These are phyloP conservation scores for Phymanthus crucifer DNA, from an alignment of 92 coral and sea anemone genomes.

Conservation along the genomic window DNA sequence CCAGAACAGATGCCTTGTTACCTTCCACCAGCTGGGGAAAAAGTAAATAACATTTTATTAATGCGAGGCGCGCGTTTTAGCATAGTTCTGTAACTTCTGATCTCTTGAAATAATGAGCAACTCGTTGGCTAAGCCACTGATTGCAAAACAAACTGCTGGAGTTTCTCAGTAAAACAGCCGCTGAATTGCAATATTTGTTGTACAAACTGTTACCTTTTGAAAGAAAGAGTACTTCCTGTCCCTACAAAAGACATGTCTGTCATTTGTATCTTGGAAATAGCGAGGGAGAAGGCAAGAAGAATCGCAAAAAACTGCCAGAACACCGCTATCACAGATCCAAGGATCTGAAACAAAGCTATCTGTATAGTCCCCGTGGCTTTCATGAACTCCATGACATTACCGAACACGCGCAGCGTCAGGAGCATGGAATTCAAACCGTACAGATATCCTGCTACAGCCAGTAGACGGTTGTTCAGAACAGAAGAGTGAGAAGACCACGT, in stretches of 20 bases:
- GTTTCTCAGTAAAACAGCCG: too few species aligned
- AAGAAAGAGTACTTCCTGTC: too few species aligned
- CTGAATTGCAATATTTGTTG: too few species aligned
- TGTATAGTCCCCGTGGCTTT: constrained; percentile 53
- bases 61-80: too few species aligned
- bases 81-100: too few species aligned
- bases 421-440: constrained; percentile 68
- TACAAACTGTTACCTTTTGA: too few species aligned
- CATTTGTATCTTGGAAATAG: constrained; percentile 63
- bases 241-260: constrained; percentile 41
- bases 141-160: too few species aligned
- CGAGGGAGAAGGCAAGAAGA: constrained; percentile 66
- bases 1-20: constrained; percentile 5
- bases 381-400: constrained; percentile 56
- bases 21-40: too few species aligned
- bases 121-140: too few species aligned
- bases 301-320: constrained; percentile 64
- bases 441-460: constrained; percentile 49
- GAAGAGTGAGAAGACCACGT: constrained; percentile 30
- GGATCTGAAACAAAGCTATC: constrained; percentile 60
- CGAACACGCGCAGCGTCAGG: constrained; percentile 66
- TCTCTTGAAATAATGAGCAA: too few species aligned
- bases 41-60: too few species aligned
- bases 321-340: constrained; percentile 40
- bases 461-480: constrained; percentile 36